Percentiles rank a stretch among this genome's conserved stretches.
phyloP scores from a whole-genome alignment of 2,888 invertebrate genomes.

The Tryphoninae sp. region DNA sequence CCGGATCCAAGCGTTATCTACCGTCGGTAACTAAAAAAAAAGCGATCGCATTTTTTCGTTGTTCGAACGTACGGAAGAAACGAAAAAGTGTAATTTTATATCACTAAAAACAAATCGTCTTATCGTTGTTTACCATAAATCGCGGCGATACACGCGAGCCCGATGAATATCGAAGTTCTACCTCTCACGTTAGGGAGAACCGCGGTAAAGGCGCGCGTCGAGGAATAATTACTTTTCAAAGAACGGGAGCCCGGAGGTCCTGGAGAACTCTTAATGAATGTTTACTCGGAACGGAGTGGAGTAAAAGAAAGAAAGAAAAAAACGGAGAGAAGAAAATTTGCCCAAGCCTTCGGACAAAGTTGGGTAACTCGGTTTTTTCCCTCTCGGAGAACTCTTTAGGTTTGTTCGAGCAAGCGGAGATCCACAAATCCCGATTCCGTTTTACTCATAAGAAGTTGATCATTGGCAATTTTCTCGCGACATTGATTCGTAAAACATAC shows the following conservation, averaged over 20 bases:
- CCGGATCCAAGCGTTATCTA: not conserved
- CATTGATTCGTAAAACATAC: conserved; percentile 8
- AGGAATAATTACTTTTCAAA: conserved; percentile 61
- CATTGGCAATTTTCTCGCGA: not conserved
- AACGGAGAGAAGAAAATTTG: conserved; percentile 25
- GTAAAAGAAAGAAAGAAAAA: conserved; percentile 48
- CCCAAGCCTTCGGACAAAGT: conserved; percentile 20
- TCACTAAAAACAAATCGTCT: too few species aligned
- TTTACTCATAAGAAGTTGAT: not conserved
- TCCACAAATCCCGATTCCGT: not conserved
- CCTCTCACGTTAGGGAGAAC: conserved; percentile 18
- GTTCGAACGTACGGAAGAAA: too few species aligned
- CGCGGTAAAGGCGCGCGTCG: not conserved
- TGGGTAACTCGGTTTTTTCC: conserved; percentile 25
- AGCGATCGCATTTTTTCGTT: too few species aligned
- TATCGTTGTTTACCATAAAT: too few species aligned
- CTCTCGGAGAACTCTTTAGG: conserved; percentile 1
- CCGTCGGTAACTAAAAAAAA: too few species aligned
- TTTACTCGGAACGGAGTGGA: conserved; percentile 53
- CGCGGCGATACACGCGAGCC: too few species aligned
- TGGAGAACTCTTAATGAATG: conserved; percentile 64
- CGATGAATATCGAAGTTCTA: not conserved
- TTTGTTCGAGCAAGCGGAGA: not conserved
- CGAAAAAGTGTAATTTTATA: too few species aligned
- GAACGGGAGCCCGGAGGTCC: conserved; percentile 52